Evolutionary conservation across 1,140 invertebrate genomes (phyloP).

Genomic region (Bicyclus anynana): DNA sequence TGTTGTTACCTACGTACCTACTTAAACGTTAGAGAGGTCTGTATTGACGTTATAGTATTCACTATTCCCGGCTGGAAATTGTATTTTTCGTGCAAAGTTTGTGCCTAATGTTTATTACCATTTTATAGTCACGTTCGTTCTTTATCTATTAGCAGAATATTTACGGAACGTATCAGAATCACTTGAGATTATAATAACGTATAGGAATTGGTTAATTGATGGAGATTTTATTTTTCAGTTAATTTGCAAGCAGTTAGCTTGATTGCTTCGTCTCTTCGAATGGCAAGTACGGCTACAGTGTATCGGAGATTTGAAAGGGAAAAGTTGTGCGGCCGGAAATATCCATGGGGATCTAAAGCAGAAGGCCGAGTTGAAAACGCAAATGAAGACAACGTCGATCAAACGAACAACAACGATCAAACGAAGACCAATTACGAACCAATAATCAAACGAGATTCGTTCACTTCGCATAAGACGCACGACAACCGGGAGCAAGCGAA

Average conservation of each 20-base stretch:
- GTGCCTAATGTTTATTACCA: no score
- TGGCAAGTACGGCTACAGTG: constrained; percentile 82
- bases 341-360: constrained; percentile 81
- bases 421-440: constrained; percentile 46
- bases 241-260: constrained; percentile 81
- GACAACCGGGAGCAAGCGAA: constrained; percentile 33
- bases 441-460: constrained; percentile 38
- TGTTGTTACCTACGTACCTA: no score
- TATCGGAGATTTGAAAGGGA: constrained; percentile 88
- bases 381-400: constrained; percentile 23
- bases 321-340: constrained; percentile 82
- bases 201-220: background rate
- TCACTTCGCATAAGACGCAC: constrained; percentile 25
- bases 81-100: no score
- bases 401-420: constrained; percentile 25
- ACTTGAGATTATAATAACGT: background rate
- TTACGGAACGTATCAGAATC: no score
- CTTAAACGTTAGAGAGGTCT: no score
- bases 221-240: constrained; percentile 64
- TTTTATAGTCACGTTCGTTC: no score
- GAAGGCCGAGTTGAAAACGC: constrained; percentile 21
- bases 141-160: no score
- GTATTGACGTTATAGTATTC: no score
- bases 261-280: constrained; percentile 80
- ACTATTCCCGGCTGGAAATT: no score